Base-by-base conservation (phyloP, 2,888 invertebrate species). In the Parochlus steinenii region DNA sequence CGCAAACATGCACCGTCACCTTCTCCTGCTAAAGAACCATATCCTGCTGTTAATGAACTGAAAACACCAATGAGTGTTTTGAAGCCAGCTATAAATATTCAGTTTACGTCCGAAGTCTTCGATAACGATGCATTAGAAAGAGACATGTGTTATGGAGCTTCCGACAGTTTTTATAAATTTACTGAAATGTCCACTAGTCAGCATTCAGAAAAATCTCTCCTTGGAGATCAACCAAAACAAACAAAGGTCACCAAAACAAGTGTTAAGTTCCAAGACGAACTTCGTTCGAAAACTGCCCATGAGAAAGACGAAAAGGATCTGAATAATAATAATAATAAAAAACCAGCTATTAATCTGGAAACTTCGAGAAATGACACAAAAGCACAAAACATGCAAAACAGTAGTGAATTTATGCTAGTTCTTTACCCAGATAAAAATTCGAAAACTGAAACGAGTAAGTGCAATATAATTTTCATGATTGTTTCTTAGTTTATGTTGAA, bases 371-470 rank as follows among this genome's bases (percentile, higher is more conserved):
- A 20, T 19, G 31, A 25, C 22, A 14, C 8, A 7, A 35, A 25
- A 17, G 22, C 29, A 39, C 18, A 35, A 32, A 26, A 56, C 14
- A 55, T 62, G 28, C 69, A 70, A 33, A 75, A 71, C 25, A 80
- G 80, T 55, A 77, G 75, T 33, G 85, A 85, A 55, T 78, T 82
- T 49, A 80, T 85, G 77, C 61, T 83, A 42, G 77, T 83, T 33
- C 64, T 85, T 30, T 70, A 70, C 48, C 73, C 74, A 7, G 38
- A 39, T n/a, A 61, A 63, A 34, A 63, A 63, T 43, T 62, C 55
- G 42, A 54, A 64, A 50, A 54, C 61, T 47, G 57, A 56, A 41
- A 62, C 64, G 40, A 68, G 68, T 60, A 53, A 50, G 50, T 52
- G 27, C 8, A 18, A 38, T 30, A 34, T n/a, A 17, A 17, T 12